These are phyloP conservation scores for Oryzias woworae DNA, from an alignment of 2,113 vertebrate genomes.

Conservation along the genomic window DNA sequence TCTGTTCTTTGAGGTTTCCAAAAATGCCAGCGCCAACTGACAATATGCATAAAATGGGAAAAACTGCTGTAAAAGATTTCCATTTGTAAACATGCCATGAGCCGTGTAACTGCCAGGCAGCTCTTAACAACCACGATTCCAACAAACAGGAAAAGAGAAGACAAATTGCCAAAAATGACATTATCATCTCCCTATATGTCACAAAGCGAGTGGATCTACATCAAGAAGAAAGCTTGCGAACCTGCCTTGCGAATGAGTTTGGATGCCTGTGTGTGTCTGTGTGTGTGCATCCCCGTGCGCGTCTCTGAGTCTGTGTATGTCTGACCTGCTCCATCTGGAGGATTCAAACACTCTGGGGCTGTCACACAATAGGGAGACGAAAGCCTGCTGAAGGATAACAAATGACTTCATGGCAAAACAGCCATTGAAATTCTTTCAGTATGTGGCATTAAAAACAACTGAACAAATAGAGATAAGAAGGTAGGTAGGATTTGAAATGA, in stretches of 20 bases:
- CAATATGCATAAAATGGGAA: slow-evolving; percentile 59
- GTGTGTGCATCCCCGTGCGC: slow-evolving; percentile 31
- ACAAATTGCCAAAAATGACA: slow-evolving; percentile 88
- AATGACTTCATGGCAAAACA: slow-evolving; percentile 99
- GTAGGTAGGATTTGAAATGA: slow-evolving; percentile 96
- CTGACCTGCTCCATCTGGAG: slow-evolving; percentile 91
- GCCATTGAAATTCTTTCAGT: slow-evolving; percentile 99
- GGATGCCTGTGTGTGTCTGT: slow-evolving; percentile 19
- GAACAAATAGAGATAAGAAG: slow-evolving; percentile 99
- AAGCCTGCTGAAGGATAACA: slow-evolving; percentile 98
- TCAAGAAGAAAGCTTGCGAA: slow-evolving; percentile 84
- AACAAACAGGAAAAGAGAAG: slow-evolving; percentile 77
- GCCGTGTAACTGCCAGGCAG: slow-evolving; percentile 50
- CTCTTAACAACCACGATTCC: slow-evolving; percentile 69
- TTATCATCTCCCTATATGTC: slow-evolving; percentile 85
- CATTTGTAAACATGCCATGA: slow-evolving; percentile 66
- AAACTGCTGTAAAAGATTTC: slow-evolving; percentile 55
- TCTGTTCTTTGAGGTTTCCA: slow-evolving; percentile 66
- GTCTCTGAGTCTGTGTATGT: slow-evolving; percentile 58
- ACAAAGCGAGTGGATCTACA: slow-evolving; percentile 83
- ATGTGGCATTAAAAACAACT: slow-evolving; percentile 99
- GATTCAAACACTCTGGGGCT: slow-evolving; percentile 91
- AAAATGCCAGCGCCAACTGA: slow-evolving; percentile 77
- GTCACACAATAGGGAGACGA: slow-evolving; percentile 98
- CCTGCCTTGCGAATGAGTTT: slow-evolving; percentile 27